phyloP scores from a whole-genome alignment of 2,113 vertebrate genomes.

The Sminthopsis crassicaudata region DNA sequence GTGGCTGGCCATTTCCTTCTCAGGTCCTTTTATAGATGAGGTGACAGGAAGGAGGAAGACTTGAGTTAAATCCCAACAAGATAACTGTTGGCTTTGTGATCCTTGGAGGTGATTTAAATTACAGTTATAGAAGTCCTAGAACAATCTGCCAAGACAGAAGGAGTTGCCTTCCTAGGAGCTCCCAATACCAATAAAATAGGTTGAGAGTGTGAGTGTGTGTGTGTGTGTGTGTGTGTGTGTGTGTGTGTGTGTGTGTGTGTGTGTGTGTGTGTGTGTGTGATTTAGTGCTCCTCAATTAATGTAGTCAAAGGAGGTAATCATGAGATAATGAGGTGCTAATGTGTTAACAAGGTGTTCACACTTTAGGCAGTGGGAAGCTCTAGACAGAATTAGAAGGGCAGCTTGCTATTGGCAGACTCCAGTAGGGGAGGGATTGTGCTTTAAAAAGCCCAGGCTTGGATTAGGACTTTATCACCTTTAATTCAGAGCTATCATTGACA shows the following conservation, averaged over 20 bases:
- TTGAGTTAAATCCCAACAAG: background rate
- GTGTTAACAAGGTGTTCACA: background rate
- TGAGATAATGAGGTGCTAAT: background rate
- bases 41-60: background rate
- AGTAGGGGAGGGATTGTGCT: background rate
- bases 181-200: no score
- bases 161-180: no score
- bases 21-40: no score
- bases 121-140: background rate
- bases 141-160: background rate
- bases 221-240: no score
- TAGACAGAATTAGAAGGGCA: background rate
- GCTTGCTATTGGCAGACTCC: background rate
- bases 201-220: no score
- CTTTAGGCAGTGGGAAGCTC: background rate
- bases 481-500: background rate
- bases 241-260: no score
- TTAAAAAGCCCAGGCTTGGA: background rate
- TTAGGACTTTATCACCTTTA: background rate
- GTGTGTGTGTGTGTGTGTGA: background rate
- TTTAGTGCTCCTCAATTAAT: background rate
- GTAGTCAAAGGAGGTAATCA: background rate
- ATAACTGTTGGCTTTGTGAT: background rate
- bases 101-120: background rate
- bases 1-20: no score